Evolutionary conservation across 2,797 vertebrate genomes (phyloP).

Genomic region (Sparidentex hasta): DNA sequence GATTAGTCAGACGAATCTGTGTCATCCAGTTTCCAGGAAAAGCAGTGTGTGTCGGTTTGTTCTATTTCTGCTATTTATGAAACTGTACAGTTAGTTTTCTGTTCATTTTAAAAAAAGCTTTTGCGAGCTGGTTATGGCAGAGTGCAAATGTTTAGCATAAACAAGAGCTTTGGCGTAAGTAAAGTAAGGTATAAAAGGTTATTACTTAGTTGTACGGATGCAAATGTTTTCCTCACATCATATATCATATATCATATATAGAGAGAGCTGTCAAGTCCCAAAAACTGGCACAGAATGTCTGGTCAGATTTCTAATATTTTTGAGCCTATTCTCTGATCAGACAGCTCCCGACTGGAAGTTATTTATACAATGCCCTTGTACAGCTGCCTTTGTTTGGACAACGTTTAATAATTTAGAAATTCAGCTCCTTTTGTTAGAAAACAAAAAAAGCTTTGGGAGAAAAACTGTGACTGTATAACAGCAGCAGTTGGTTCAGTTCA

Average conservation of each 20-base stretch:
- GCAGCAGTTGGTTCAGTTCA: too few relatives aligned
- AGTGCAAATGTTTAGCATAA: neutral
- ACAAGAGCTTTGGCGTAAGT: neutral
- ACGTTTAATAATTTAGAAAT: too few relatives aligned
- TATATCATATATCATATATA: too few relatives aligned
- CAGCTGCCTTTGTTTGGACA: too few relatives aligned
- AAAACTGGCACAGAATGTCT: too few relatives aligned
- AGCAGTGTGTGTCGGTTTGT: neutral
- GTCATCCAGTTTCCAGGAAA: constrained; percentile 4
- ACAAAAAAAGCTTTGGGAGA: too few relatives aligned
- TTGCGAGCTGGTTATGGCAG: neutral
- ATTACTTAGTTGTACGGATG: neutral
- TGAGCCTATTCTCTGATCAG: too few relatives aligned
- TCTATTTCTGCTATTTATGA: constrained; percentile 9
- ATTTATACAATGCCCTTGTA: too few relatives aligned
- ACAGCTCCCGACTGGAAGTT: too few relatives aligned
- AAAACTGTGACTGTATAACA: too few relatives aligned
- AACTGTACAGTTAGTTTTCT: neutral
- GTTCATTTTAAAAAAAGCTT: neutral
- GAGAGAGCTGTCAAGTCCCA: neutral
- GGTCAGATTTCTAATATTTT: too few relatives aligned
- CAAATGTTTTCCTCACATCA: neutral
- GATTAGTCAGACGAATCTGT: constrained; percentile 41
- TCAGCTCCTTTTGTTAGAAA: too few relatives aligned
- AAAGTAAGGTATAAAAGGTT: neutral